These are phyloP conservation scores for Dendrophyllia cribrosa DNA, from an alignment of 64 coral and sea anemone species.

Conservation along the genomic window DNA sequence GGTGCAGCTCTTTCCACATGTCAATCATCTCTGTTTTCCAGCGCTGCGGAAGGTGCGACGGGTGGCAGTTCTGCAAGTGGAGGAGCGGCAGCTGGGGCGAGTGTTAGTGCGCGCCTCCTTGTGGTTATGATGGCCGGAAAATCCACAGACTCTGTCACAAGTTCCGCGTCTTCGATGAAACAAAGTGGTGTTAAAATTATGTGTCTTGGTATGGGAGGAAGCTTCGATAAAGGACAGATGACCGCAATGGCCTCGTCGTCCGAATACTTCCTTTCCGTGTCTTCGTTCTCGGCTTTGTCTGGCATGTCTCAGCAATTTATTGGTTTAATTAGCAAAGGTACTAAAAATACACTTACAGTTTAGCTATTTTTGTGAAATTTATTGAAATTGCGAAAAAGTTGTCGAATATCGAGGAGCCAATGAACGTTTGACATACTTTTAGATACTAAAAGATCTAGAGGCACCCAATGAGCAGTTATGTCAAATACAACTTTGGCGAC, in stretches of 20 bases:
- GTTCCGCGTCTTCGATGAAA: constrained; percentile 33
- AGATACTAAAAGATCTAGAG: too few relatives aligned
- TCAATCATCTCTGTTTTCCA: constrained; percentile 44
- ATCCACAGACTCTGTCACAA: constrained; percentile 55
- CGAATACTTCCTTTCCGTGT: constrained; percentile 46
- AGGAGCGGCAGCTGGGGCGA: constrained; percentile 15
- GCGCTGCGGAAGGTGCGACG: not conserved
- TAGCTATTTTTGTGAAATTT: too few relatives aligned
- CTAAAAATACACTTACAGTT: not conserved
- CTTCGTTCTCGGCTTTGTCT: constrained; percentile 31
- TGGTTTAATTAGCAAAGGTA: constrained; percentile 40
- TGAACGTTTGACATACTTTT: too few relatives aligned
- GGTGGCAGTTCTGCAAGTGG: not conserved
- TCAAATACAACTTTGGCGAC: too few relatives aligned
- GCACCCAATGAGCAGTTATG: too few relatives aligned
- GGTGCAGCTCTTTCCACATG: constrained; percentile 57
- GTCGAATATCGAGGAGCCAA: too few relatives aligned
- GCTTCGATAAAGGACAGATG: constrained; percentile 45
- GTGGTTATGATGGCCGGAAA: constrained; percentile 76
- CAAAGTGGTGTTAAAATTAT: constrained; percentile 57
- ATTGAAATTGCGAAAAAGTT: too few relatives aligned
- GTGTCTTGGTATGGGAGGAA: constrained; percentile 54
- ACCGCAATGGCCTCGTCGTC: constrained; percentile 46
- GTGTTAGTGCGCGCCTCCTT: constrained; percentile 31
- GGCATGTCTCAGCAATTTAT: constrained; percentile 59